phyloP scores from a whole-genome alignment of 2,113 vertebrate genomes.

The Alouatta palliata region DNA sequence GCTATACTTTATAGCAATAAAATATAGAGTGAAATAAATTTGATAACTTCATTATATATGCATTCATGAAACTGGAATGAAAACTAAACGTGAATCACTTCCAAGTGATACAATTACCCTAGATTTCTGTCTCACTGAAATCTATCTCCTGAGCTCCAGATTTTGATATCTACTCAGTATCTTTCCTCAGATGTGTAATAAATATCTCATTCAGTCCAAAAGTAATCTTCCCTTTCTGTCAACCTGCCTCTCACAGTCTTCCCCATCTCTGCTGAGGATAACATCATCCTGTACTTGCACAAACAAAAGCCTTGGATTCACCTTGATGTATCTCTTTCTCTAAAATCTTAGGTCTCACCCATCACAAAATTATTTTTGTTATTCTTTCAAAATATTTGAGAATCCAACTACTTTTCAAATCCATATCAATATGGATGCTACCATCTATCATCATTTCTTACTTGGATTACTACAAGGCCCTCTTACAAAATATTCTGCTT shows the following conservation, averaged over 20 bases:
- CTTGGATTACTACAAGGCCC: background rate
- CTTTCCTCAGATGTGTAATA: background rate
- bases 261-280: background rate
- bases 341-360: background rate
- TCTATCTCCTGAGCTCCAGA: background rate
- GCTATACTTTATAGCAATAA: background rate
- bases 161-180: background rate
- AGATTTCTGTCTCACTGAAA: background rate
- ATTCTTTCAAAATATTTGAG: background rate
- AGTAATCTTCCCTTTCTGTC: background rate
- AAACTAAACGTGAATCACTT: background rate
- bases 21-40: conserved; percentile 19
- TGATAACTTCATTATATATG: background rate
- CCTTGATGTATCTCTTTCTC: background rate
- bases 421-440: too few species aligned
- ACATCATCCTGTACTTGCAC: accelerated
- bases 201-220: background rate
- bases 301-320: background rate
- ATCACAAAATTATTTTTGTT: background rate
- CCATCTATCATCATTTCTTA: background rate
- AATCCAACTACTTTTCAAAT: background rate
- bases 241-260: background rate
- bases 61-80: background rate
- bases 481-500: background rate
- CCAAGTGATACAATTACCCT: background rate